A percentile compares a stretch with the other conserved stretches of the same genome.
Conservation (phyloP, 2,888 invertebrate species). For the Spodoptera littoralis region DNA sequence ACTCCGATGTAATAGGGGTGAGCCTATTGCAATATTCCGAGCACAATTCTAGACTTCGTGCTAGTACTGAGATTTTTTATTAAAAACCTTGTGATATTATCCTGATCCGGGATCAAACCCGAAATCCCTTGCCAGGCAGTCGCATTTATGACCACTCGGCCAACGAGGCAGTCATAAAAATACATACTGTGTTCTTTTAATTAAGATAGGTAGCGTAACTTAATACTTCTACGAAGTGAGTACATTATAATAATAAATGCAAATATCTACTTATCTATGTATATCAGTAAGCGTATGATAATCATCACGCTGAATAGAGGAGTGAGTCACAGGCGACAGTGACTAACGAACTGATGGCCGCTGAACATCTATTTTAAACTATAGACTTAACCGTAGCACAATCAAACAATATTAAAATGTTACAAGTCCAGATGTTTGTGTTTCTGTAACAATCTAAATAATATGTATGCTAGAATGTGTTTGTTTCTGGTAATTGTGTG, state of each 20-base stretch:
- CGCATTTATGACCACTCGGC: too few species aligned
- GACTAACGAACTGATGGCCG: slow-evolving; percentile 27
- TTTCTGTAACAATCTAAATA: slow-evolving; percentile 8
- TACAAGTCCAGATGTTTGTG: slow-evolving; percentile 12
- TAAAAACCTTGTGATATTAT: too few species aligned
- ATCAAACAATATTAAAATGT: slow-evolving; percentile 13
- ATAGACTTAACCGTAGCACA: slow-evolving; percentile 17
- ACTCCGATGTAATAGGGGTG: too few species aligned
- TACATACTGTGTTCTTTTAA: too few species aligned
- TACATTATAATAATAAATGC: not conserved
- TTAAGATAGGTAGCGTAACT: too few species aligned
- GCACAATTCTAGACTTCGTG: too few species aligned
- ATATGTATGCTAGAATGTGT: not conserved
- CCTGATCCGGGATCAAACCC: too few species aligned
- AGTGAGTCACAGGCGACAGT: slow-evolving; percentile 37
- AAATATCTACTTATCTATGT: slow-evolving; percentile 22
- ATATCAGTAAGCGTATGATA: slow-evolving; percentile 10
- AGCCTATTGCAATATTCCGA: too few species aligned
- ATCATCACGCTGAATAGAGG: slow-evolving; percentile 10
- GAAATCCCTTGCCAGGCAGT: too few species aligned
- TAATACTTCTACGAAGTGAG: too few species aligned
- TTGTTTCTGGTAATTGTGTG: not conserved
- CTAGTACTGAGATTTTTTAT: too few species aligned
- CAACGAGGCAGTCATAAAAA: too few species aligned
- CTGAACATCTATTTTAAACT: slow-evolving; percentile 49